Base-by-base conservation (phyloP, 2,113 vertebrate genomes). In the Thunnus maccoyii region DNA sequence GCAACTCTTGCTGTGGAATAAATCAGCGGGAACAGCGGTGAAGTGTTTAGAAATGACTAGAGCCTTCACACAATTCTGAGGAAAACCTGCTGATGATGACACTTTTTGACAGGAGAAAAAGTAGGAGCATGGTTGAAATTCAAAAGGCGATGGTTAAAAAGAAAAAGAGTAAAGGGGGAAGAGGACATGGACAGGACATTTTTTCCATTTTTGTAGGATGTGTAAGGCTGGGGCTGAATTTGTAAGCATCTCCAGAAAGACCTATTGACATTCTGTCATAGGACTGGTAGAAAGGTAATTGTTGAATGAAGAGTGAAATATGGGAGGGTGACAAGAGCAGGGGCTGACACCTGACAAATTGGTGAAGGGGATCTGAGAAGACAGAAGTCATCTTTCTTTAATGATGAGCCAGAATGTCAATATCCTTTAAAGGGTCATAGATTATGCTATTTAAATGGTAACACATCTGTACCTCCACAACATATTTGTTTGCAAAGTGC, bases 251-350 rank as follows among this genome's bases (percentile, higher is more conserved):
- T 84, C 69, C 70, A 73, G 76, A 82, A 65, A 78, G 61, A 80
- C 55, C 50, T 85, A 90, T 84, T 85, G 89, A 87, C 76, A 76
- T 84, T 69, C 73, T 89, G 89, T 85, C 89, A 73, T 16, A 69
- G 76, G 47, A n/a, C 27, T 46, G 83, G 44, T 72, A 41, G 48
- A 63, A 72, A 67, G 85, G 72, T 82, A 89, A 88, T 86, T 68
- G 72, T 80, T 86, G 88, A 91, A 88, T 86, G 81, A 78, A 64
- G 83, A 86, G 66, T 84, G 55, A 89, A 86, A 86, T 82, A 63
- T 70, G 64, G 83, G 72, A 60, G 67, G 72, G 52, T 89, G 89
- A 89, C 80, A 72, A 60, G 84, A 76, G 51, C 67, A 61, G 9
- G 4, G 9, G 66, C 71, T 61, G 89, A 86, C 76, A 75, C 67